Evolutionary conservation across 1,140 invertebrate genomes (phyloP).

Genomic region (Paramacrobiotus metropolitanus): DNA sequence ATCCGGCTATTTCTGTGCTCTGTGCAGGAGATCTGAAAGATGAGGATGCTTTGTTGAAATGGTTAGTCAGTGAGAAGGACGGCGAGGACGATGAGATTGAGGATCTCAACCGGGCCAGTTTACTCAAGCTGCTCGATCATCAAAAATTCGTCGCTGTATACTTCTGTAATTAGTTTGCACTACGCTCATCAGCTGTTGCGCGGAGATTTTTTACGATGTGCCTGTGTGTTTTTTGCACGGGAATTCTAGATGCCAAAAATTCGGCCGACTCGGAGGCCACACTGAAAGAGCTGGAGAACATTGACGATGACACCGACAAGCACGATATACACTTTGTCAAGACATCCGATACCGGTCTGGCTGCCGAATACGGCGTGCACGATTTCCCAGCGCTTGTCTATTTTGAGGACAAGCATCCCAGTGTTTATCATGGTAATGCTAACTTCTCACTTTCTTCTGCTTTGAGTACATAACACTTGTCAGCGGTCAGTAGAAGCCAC

Average conservation of each 20-base stretch:
- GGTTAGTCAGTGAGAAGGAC: conserved; percentile 35
- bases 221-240: too few species aligned
- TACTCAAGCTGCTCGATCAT: conserved; percentile 63
- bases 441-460: too few species aligned
- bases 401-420: conserved; percentile 17
- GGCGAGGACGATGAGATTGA: conserved; percentile 65
- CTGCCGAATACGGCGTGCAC: conserved; percentile 16
- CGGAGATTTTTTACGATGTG: conserved; percentile 15
- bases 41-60: conserved; percentile 17
- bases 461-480: too few species aligned
- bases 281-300: conserved; percentile 50
- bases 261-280: conserved; percentile 53
- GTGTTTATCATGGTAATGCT: conserved; percentile 15
- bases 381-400: conserved; percentile 17
- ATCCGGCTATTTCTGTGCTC: too few species aligned
- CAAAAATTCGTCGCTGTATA: conserved; percentile 73
- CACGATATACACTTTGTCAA: conserved; percentile 82
- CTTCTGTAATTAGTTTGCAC: conserved; percentile 46
- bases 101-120: conserved; percentile 62
- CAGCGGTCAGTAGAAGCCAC: too few species aligned
- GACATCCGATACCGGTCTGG: conserved; percentile 51
- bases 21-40: conserved; percentile 15
- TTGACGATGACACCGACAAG: conserved; percentile 30
- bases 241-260: conserved; percentile 63
- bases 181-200: not conserved